These are phyloP conservation scores for Oreortyx pictus DNA, from an alignment of 2,797 vertebrate species.

Conservation along the genomic window DNA sequence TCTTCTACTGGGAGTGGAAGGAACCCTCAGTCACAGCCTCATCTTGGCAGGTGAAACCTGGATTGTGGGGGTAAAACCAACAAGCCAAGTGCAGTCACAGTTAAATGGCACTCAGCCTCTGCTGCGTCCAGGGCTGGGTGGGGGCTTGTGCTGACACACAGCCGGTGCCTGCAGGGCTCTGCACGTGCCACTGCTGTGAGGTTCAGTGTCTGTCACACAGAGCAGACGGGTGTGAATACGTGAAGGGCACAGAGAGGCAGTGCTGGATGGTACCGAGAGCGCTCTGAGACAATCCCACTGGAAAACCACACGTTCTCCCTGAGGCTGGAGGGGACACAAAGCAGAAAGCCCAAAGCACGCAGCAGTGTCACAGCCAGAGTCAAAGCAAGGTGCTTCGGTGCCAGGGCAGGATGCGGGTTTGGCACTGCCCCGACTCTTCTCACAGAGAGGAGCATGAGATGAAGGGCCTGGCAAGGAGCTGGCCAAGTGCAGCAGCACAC, in stretches of 20 bases:
- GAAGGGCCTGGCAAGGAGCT: not conserved
- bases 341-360: not conserved
- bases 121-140: rapidly evolving
- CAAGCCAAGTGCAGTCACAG: not conserved
- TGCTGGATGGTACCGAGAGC: rapidly evolving
- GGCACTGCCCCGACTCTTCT: not conserved
- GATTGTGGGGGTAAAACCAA: not conserved
- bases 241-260: not conserved
- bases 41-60: not conserved
- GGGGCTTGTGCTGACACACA: not conserved
- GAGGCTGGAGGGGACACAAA: not conserved
- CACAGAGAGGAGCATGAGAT: not conserved
- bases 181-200: rapidly evolving
- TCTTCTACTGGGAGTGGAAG: not conserved
- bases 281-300: not conserved
- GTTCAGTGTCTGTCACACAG: not conserved
- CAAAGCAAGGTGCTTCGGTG: not conserved
- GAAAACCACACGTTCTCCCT: not conserved
- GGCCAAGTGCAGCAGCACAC: not conserved
- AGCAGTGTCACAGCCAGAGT: rapidly evolving
- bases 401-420: not conserved
- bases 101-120: not conserved
- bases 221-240: rapidly evolving
- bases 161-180: not conserved
- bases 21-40: not conserved